These are phyloP conservation scores for Actinopyga echinites DNA, from an alignment of 53 echinoderm and acorn worm species.

Conservation along the genomic window DNA sequence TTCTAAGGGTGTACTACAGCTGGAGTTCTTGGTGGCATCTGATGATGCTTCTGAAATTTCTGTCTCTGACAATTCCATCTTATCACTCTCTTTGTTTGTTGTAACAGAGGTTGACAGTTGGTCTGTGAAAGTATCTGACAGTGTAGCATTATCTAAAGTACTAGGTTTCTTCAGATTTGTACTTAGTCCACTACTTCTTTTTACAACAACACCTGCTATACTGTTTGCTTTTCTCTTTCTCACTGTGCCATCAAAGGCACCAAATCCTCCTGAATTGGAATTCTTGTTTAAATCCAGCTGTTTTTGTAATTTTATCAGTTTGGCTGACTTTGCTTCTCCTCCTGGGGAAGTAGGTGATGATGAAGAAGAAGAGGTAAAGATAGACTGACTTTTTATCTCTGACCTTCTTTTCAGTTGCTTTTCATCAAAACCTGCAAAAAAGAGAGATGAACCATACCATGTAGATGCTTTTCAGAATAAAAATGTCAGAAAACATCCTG, in stretches of 20 bases:
- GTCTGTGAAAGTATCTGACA: too few relatives aligned
- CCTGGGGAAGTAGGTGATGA: not conserved
- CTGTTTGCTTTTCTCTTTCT: not conserved
- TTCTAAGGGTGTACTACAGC: too few relatives aligned
- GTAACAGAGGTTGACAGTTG: too few relatives aligned
- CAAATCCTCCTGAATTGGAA: not conserved
- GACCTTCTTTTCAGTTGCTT: conserved; percentile 72
- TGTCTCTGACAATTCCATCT: too few relatives aligned
- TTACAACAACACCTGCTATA: not conserved
- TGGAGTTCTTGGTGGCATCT: too few relatives aligned
- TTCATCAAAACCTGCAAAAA: conserved; percentile 69
- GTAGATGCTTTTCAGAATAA: too few relatives aligned
- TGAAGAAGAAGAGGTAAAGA: conserved; percentile 54
- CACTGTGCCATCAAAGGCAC: not conserved
- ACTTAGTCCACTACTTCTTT: not conserved
- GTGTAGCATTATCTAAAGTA: too few relatives aligned
- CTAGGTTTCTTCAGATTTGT: too few relatives aligned
- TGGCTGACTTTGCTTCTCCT: not conserved
- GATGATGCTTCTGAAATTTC: too few relatives aligned
- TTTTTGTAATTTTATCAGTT: not conserved
- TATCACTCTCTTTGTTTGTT: too few relatives aligned
- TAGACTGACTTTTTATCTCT: conserved; percentile 64
- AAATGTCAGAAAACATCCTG: too few relatives aligned
- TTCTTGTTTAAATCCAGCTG: not conserved
- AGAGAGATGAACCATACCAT: not conserved